Base-by-base conservation (phyloP, 2,888 invertebrate genomes). In the Tetanocera ferruginea region DNA sequence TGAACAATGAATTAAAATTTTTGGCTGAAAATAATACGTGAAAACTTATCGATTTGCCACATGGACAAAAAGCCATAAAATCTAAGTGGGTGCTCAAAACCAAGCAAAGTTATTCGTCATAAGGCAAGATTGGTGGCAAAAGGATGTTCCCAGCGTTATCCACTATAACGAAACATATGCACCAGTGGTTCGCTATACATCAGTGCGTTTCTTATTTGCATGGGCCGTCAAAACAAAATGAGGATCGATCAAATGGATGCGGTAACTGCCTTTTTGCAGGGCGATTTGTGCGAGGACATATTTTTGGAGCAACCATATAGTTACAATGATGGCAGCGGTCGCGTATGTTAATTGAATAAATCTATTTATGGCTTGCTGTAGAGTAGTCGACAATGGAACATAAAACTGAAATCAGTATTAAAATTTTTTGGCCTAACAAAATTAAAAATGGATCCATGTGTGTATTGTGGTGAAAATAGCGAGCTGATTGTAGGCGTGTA, bases 171-270 rank as follows among this genome's bases (percentile, higher is more conserved):
- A 60, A 60, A 23, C 60, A 8, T 60, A 60, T 60, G 6, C 60
- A 60, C 60, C 60, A 60, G 60, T 60, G n/a, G 19, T 60, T 19
- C 60, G 60, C 6, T 60, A 60, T n/a, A 60, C 25, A n/a, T 60
- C 60, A 8, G 25, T 60, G 6, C 60, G 60, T 60, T 60, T 60
- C 17, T 8, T 60, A 8, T 11, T 60, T 23, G 60, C 60, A 11
- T 23, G n/a, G n/a, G n/a, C 60, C 17, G 60, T 60, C 25, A 60
- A 60, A 60, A 60, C 8, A 8, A n/a, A n/a, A 19, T 60, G 60
- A 60, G 17, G 60, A 60, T 60, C 17, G 60, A 60, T 60, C 25
- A 60, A n/a, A 60, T 60, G 60, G 60, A 60, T 60, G 60, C 60
- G 17, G 17, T 60, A 6, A 60, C 60, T 11, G 60, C 60, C 6